phyloP scores from a whole-genome alignment of 2,888 invertebrate genomes.

The Nomada ruficornis region DNA sequence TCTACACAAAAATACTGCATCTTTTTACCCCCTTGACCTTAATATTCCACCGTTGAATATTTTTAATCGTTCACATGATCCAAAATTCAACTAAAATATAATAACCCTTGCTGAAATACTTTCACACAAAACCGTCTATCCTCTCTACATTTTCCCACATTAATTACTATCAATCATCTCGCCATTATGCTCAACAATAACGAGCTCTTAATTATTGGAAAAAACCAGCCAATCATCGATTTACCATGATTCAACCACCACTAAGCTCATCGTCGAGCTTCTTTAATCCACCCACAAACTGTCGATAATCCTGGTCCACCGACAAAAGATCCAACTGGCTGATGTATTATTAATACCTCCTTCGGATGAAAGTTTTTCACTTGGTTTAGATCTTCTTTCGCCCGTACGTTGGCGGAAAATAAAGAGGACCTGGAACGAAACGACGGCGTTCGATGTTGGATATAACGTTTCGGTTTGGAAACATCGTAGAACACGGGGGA shows the following conservation, averaged over 20 bases:
- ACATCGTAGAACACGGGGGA: constrained; percentile 16
- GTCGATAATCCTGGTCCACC: background rate
- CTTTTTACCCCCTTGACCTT: no score
- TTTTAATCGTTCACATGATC: no score
- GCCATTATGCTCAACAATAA: no score
- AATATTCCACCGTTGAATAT: no score
- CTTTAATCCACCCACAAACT: background rate
- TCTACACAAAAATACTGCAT: no score
- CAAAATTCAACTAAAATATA: no score
- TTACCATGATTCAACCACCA: background rate
- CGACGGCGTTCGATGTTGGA: background rate
- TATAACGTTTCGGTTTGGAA: constrained; percentile 25
- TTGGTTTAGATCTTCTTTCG: background rate
- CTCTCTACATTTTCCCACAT: no score
- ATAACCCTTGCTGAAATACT: no score
- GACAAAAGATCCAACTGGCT: background rate
- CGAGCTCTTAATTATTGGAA: background rate
- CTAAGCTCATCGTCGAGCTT: background rate
- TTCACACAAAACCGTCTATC: background rate
- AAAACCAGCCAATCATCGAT: background rate
- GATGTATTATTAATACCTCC: background rate
- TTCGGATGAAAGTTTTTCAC: background rate
- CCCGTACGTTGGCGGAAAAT: background rate
- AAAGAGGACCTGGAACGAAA: constrained; percentile 14
- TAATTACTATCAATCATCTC: background rate